Percentiles rank a stretch among this genome's conserved stretches.
These are phyloP conservation scores for Oxyscelio sp. DNA, from an alignment of 2,888 invertebrate species.

Conservation along the genomic window DNA sequence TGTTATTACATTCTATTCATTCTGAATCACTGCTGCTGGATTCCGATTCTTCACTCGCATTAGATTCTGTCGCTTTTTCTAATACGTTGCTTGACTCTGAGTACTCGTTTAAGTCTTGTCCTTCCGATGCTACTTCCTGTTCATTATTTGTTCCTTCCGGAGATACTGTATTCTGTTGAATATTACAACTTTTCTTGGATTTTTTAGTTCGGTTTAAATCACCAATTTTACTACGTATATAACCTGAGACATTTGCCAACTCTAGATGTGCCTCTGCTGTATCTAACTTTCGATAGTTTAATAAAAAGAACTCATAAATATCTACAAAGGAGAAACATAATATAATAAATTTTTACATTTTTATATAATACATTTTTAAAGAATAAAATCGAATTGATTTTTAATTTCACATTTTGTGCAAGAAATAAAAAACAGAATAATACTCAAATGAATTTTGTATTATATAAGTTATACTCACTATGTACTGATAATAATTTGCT, in stretches of 20 bases:
- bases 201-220: not conserved
- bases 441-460: not conserved
- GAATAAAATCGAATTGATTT: too few species aligned
- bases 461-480: not conserved
- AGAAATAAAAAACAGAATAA: not conserved
- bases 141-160: not conserved
- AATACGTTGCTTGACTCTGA: not conserved
- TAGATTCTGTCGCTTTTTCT: not conserved
- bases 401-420: not conserved
- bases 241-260: not conserved
- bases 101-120: not conserved
- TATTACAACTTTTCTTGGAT: not conserved
- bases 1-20: too few species aligned
- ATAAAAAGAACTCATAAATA: conserved; percentile 6
- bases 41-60: not conserved
- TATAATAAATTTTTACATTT: not conserved
- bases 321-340: conserved; percentile 1
- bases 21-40: not conserved
- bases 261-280: not conserved
- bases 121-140: not conserved
- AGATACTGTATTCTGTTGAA: not conserved
- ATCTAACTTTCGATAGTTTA: conserved; percentile 9
- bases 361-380: too few species aligned
- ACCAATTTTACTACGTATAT: conserved; percentile 6
- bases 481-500: conserved; percentile 17